Conservation (phyloP, 2,888 invertebrate genomes). For the Chymomyza procnemis region DNA sequence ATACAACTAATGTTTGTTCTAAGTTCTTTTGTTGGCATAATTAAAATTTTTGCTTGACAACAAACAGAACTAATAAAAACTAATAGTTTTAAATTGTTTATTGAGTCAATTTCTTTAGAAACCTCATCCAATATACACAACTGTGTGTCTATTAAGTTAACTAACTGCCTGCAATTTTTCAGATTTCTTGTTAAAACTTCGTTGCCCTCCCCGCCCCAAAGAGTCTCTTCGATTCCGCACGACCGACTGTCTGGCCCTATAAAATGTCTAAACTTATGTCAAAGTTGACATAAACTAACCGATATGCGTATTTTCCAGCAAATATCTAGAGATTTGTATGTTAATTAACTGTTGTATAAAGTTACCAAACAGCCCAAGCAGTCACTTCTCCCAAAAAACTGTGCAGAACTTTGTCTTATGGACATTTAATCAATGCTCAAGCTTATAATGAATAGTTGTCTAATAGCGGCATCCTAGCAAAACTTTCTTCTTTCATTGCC, state of each 20-base stretch:
- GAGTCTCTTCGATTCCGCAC: slow-evolving; percentile 8
- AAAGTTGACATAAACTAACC: slow-evolving; percentile 27
- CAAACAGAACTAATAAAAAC: slow-evolving; percentile 5
- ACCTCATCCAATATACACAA: slow-evolving; percentile 14
- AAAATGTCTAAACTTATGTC: slow-evolving; percentile 35
- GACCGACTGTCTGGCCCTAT: slow-evolving; percentile 25
- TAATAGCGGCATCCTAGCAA: neutral
- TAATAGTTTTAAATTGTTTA: slow-evolving; percentile 34
- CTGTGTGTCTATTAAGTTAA: slow-evolving; percentile 3
- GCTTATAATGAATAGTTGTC: neutral
- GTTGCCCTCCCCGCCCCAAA: slow-evolving; percentile 8
- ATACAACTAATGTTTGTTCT: slow-evolving; percentile 16
- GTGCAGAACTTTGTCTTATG: neutral
- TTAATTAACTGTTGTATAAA: slow-evolving; percentile 32
- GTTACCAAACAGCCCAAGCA: neutral
- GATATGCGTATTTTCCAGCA: slow-evolving; percentile 17
- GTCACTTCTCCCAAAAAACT: no score
- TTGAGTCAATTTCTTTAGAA: slow-evolving; percentile 8
- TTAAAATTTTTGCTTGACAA: neutral
- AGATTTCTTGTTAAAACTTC: neutral
- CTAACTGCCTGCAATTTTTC: neutral
- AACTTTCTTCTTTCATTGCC: neutral
- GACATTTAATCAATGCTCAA: neutral
- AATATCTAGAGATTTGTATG: slow-evolving; percentile 21
- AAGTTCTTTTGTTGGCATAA: slow-evolving; percentile 2